phyloP scores from a whole-genome alignment of 2,113 vertebrate species.

The Promerops cafer region DNA sequence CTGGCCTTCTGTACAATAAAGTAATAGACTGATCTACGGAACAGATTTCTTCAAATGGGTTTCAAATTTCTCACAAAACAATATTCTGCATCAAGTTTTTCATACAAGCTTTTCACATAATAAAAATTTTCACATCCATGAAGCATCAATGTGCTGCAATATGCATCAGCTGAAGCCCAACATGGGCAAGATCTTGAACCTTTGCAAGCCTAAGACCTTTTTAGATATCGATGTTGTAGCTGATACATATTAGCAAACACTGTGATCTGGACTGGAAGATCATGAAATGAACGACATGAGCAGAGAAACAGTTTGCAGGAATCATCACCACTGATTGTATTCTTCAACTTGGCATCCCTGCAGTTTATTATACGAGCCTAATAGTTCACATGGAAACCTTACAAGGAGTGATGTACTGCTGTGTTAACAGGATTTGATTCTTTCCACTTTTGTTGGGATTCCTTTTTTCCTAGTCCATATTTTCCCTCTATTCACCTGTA shows the following conservation, averaged over 20 bases:
- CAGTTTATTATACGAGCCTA: background rate
- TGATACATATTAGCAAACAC: background rate
- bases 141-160: background rate
- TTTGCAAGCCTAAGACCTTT: background rate
- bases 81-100: background rate
- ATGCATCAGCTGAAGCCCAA: background rate
- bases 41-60: background rate
- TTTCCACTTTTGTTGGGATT: background rate
- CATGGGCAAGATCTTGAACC: background rate
- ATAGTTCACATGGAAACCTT: background rate
- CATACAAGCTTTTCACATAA: background rate
- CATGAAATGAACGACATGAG: background rate
- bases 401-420: background rate
- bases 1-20: background rate
- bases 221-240: accelerated
- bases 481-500: background rate
- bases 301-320: background rate
- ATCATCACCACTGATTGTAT: background rate
- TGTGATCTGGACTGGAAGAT: background rate
- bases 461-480: background rate
- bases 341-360: background rate
- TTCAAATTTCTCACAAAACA: background rate
- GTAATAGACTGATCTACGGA: background rate
- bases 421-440: background rate
- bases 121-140: background rate